phyloP scores from a whole-genome alignment of 2,113 vertebrate genomes.

The Eira barbara region DNA sequence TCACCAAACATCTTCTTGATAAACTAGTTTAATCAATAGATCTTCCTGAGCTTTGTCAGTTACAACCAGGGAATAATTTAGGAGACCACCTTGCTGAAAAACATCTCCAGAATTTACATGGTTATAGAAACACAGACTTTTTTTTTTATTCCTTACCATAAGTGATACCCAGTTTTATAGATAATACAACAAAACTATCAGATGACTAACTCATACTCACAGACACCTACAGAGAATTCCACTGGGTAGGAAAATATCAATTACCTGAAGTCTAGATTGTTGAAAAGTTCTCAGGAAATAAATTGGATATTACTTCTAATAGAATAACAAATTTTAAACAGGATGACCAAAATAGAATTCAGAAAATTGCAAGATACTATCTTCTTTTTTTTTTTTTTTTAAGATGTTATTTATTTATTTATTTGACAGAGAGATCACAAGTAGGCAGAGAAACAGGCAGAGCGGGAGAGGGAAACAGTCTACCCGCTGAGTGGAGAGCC shows the following conservation, averaged over 20 bases:
- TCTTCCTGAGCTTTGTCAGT: neutral
- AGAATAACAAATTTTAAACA: neutral
- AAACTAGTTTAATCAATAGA: slow-evolving; percentile 5
- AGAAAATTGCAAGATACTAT: neutral
- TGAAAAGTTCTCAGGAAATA: neutral
- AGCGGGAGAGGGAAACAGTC: no score
- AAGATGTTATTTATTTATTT: no score
- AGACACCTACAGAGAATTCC: neutral
- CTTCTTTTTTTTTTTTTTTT: no score
- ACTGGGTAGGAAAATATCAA: neutral
- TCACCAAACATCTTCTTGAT: neutral
- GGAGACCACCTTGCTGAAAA: neutral
- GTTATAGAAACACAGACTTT: neutral
- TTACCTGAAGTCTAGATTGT: neutral
- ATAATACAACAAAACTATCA: neutral
- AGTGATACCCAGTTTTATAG: neutral
- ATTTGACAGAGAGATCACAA: no score
- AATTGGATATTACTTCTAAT: neutral
- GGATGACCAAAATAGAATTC: neutral
- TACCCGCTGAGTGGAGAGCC: no score
- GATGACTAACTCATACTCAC: neutral
- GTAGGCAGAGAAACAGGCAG: no score
- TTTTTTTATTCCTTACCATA: neutral
- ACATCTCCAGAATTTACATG: neutral
- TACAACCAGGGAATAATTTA: slow-evolving; percentile 19